Conservation (phyloP, 2,797 vertebrate species). For the Eulemur rubriventer region DNA sequence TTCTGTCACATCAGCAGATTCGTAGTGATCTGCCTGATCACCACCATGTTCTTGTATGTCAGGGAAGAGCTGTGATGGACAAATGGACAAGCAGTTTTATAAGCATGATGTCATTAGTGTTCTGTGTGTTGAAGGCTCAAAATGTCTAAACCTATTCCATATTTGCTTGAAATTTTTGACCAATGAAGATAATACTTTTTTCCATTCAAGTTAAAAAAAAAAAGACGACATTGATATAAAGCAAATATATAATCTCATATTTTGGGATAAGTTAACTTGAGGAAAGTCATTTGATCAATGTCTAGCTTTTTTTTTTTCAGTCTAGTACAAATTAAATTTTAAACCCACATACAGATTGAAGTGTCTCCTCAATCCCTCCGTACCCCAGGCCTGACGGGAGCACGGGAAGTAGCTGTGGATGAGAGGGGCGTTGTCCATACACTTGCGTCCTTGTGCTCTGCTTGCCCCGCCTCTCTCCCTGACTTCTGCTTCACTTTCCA, state of each 20-base stretch:
- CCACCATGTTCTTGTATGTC: not conserved
- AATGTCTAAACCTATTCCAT: conserved; percentile 67
- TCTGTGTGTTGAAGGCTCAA: conserved; percentile 56
- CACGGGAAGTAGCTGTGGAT: not conserved
- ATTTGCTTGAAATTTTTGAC: conserved; percentile 72
- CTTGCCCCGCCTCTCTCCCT: not conserved
- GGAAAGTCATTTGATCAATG: not conserved
- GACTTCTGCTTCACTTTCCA: not conserved
- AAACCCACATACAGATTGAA: not conserved
- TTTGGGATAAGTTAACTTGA: not conserved
- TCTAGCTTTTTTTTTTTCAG: not conserved
- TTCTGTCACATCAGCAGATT: conserved; percentile 56
- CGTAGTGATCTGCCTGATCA: conserved; percentile 66
- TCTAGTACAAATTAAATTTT: not conserved
- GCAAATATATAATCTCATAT: not conserved
- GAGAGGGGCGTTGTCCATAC: not conserved
- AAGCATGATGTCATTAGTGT: not conserved
- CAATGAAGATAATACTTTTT: conserved; percentile 74
- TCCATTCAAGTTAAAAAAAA: conserved; percentile 66
- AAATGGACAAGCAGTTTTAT: conserved; percentile 61
- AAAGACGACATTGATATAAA: not conserved
- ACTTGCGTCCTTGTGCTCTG: not conserved
- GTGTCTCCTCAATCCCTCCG: not conserved
- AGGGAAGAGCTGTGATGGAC: conserved; percentile 54
- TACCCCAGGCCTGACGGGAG: not conserved